Conservation (phyloP, 2,113 vertebrate species). For the Peromyscus maniculatus region DNA sequence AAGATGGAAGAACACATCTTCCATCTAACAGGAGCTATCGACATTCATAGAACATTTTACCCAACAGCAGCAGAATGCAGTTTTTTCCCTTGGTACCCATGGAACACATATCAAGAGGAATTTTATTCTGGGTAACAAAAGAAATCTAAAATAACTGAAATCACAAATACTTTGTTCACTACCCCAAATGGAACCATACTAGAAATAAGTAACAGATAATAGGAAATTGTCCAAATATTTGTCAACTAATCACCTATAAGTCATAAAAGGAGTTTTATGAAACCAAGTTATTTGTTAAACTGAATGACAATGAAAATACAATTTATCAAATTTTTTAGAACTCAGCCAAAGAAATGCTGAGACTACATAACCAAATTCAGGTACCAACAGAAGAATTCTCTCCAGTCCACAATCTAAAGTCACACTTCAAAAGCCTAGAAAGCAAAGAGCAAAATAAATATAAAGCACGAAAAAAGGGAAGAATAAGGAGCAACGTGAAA, state of each 20-base stretch:
- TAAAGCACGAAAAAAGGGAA: neutral
- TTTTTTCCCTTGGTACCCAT: neutral
- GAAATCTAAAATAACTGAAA: slow-evolving; percentile 20
- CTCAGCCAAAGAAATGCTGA: neutral
- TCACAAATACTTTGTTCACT: neutral
- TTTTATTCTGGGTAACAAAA: neutral
- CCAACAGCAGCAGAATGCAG: neutral
- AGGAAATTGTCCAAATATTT: slow-evolving; percentile 56
- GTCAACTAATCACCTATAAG: neutral
- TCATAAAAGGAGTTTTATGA: slow-evolving; percentile 34
- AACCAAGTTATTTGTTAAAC: slow-evolving; percentile 51
- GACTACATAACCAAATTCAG: slow-evolving; percentile 3
- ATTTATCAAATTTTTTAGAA: neutral
- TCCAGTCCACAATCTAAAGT: neutral
- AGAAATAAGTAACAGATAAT: slow-evolving; percentile 21
- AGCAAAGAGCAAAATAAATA: slow-evolving; percentile 17
- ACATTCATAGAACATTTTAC: neutral
- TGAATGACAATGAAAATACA: slow-evolving; percentile 40
- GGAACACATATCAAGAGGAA: neutral
- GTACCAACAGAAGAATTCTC: neutral
- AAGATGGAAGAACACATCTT: neutral
- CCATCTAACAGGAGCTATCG: neutral
- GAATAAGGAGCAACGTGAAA: slow-evolving; percentile 29
- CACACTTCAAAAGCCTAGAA: neutral
- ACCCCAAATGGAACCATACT: neutral